These are phyloP conservation scores for Magallana ariakensis DNA, from an alignment of 1,140 invertebrate genomes.

Conservation along the genomic window DNA sequence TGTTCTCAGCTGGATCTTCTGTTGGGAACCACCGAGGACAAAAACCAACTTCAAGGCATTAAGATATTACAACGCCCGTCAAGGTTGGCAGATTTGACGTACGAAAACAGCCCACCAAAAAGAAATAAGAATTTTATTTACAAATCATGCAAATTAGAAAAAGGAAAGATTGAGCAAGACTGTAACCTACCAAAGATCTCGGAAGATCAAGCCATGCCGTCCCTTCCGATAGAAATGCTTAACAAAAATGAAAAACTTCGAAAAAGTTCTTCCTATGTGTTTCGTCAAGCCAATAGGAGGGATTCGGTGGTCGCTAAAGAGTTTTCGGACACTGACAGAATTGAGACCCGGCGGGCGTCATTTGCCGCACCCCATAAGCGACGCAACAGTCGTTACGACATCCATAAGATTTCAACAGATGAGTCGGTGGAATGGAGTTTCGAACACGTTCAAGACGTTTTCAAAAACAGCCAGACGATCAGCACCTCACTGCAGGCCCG, in stretches of 20 bases:
- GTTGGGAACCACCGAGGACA: neutral
- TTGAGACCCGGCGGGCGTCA: neutral
- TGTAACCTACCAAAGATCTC: slow-evolving; percentile 17
- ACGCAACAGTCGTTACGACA: neutral
- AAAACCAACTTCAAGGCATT: neutral
- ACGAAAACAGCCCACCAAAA: slow-evolving; percentile 26
- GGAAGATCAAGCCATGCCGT: slow-evolving; percentile 15
- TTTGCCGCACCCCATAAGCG: slow-evolving; percentile 2
- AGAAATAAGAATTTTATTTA: slow-evolving; percentile 27
- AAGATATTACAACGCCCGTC: neutral
- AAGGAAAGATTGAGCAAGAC: slow-evolving; percentile 19
- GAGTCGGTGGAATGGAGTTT: neutral
- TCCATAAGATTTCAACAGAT: neutral
- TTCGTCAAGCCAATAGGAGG: neutral
- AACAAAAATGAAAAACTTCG: slow-evolving; percentile 26
- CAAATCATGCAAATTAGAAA: slow-evolving; percentile 37
- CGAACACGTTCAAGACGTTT: neutral
- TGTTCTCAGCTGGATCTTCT: neutral
- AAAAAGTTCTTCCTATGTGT: neutral
- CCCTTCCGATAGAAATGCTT: neutral
- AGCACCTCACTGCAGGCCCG: neutral
- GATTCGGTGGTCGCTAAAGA: slow-evolving; percentile 8
- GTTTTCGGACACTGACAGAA: neutral
- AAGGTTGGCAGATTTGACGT: slow-evolving; percentile 1
- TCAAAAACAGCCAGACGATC: neutral